Evolutionary conservation across 2,797 vertebrate species (phyloP).

Genomic region (Fringilla coelebs): DNA sequence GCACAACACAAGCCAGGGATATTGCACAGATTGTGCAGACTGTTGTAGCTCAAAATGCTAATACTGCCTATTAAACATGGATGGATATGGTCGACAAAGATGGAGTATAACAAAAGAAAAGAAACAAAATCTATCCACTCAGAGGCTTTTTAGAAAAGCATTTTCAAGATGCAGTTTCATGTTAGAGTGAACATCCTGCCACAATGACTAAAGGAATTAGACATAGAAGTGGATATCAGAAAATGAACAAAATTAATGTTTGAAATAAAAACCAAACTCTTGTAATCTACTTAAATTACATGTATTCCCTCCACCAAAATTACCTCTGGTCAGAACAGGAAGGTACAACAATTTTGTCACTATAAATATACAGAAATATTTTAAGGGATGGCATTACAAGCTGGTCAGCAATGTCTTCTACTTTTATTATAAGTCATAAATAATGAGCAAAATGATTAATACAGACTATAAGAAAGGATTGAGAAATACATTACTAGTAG

Average conservation of each 20-base stretch:
- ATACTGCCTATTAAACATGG: background rate
- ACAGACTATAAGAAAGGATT: background rate
- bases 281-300: background rate
- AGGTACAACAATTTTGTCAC: background rate
- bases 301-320: background rate
- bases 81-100: background rate
- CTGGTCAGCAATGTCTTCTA: background rate
- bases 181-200: background rate
- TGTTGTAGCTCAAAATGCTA: conserved; percentile 43
- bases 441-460: background rate
- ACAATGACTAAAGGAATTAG: background rate
- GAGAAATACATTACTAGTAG: background rate
- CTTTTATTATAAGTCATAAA: background rate
- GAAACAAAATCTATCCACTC: background rate
- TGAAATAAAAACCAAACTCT: background rate
- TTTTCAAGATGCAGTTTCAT: background rate
- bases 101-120: conserved; percentile 21
- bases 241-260: background rate
- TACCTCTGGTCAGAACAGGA: background rate
- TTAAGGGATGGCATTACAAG: background rate
- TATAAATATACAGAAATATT: background rate
- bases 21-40: background rate
- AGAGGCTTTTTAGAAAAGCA: background rate
- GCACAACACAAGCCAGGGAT: background rate
- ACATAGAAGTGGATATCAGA: background rate